phyloP scores from a whole-genome alignment of 2,113 vertebrate species.

The Cathartes aura region DNA sequence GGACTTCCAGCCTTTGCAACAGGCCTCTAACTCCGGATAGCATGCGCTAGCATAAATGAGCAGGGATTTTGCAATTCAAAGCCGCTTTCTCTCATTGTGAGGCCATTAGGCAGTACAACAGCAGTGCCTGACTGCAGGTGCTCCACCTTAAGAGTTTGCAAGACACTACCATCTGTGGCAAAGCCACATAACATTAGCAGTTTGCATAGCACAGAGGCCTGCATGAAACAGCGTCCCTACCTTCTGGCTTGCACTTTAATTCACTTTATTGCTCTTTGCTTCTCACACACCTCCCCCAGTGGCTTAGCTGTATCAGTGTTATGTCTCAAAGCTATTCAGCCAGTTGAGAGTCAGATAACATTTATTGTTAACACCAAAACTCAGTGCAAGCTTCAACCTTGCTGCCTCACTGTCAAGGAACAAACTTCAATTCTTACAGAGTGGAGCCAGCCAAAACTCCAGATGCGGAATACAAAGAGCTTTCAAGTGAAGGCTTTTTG shows the following conservation, averaged over 20 bases:
- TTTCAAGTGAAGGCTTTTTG: not conserved
- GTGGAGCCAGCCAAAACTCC: not conserved
- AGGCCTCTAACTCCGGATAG: not conserved
- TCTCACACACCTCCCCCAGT: not conserved
- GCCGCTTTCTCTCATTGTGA: not conserved
- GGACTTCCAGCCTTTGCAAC: not conserved
- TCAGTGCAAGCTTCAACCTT: not conserved
- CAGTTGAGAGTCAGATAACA: not conserved
- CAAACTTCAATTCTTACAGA: not conserved
- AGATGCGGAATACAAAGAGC: not conserved
- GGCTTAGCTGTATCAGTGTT: not conserved
- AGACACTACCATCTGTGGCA: rapidly evolving
- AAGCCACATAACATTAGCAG: rapidly evolving
- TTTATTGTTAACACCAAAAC: not conserved
- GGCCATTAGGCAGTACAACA: not conserved
- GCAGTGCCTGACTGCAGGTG: not conserved
- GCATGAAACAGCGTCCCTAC: not conserved
- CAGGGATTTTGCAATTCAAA: not conserved
- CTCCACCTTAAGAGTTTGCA: rapidly evolving
- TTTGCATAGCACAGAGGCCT: no score
- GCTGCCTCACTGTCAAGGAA: not conserved
- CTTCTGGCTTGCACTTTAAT: not conserved
- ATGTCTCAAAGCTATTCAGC: not conserved
- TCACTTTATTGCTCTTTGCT: not conserved
- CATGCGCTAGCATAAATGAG: rapidly evolving